phyloP scores from a whole-genome alignment of 2,113 vertebrate species.

The Herpetotheres cachinnans region DNA sequence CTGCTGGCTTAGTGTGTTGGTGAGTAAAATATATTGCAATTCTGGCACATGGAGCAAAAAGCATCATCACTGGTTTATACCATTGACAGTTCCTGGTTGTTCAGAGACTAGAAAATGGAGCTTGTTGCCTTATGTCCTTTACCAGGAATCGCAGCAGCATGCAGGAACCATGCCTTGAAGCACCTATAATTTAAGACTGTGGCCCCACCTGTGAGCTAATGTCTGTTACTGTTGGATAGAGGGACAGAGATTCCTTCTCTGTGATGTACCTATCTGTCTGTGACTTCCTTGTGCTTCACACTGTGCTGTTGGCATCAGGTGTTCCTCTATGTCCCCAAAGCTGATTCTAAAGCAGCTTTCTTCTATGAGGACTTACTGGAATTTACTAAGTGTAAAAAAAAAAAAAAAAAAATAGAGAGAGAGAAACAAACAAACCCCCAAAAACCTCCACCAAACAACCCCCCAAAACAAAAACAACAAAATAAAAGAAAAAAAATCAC shows the following conservation, averaged over 20 bases:
- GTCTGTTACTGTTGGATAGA: background rate
- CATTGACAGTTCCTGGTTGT: background rate
- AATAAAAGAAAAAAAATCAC: too few relatives aligned
- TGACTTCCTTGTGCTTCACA: background rate
- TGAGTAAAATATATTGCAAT: background rate
- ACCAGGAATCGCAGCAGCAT: background rate
- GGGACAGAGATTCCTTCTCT: background rate
- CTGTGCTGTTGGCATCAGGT: background rate
- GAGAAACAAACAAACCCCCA: too few relatives aligned
- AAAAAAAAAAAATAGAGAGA: too few relatives aligned
- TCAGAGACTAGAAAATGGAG: background rate
- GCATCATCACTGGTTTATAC: background rate
- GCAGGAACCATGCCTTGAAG: background rate
- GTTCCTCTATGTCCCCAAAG: rapidly evolving
- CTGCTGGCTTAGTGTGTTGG: background rate
- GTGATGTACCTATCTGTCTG: background rate
- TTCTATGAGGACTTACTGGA: background rate
- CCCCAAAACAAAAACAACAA: background rate
- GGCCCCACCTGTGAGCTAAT: background rate
- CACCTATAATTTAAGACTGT: background rate
- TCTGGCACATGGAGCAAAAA: background rate
- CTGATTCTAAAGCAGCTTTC: background rate
- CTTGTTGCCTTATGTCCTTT: background rate
- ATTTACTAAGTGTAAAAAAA: background rate
- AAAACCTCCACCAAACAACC: background rate